Base-by-base conservation (phyloP, 2,888 invertebrate genomes). In the Hemaris fuciformis region DNA sequence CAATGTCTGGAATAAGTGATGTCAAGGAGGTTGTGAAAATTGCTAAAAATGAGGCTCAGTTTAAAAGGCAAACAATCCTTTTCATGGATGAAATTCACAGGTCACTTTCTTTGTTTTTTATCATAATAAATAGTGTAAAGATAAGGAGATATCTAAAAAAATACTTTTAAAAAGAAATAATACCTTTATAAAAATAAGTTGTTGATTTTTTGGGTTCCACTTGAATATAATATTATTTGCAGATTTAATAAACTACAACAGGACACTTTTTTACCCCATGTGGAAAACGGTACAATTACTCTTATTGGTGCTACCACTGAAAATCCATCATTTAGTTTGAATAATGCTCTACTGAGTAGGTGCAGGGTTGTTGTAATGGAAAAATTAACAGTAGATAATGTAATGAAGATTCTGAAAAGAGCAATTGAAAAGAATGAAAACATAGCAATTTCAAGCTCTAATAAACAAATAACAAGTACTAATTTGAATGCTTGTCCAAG, bases 71-170 rank as follows among this genome's bases (percentile, higher is more conserved):
- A 71, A 97, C 97, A 22, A 93, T 97, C 31, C 87, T 97, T 15
- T 97, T 97, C 76, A 95, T 97, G 94, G 97, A 97, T 92, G 97
- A 97, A 90, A 97, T 97, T 73, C 97, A 97, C 82, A 94, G 92
- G 92, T 89, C 74, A 15, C 23, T 61, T 18, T 10, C 27, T 15
- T 8, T 8, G 0, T 20, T 23, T 3, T 1, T 46, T 22, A 48
- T 2, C 23, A 13, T 13, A 13, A 5, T 1, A 25, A 18, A 7
- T 6, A 1, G 3, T n/a, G 4, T 5, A 4, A 3, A 42, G 42
- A 42, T 15, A n/a, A 42, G 18, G 4, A n/a, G 7, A 7, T 25
- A 25, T 25, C 25, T 25, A 7, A 0, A 25, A 6, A 25, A 6
- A 25, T 25, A 3, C 34, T 10, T 3, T 13, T 34, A 13, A 2